Evolutionary conservation across 2,113 vertebrate species (phyloP).

Genomic region (Corvus hawaiiensis): DNA sequence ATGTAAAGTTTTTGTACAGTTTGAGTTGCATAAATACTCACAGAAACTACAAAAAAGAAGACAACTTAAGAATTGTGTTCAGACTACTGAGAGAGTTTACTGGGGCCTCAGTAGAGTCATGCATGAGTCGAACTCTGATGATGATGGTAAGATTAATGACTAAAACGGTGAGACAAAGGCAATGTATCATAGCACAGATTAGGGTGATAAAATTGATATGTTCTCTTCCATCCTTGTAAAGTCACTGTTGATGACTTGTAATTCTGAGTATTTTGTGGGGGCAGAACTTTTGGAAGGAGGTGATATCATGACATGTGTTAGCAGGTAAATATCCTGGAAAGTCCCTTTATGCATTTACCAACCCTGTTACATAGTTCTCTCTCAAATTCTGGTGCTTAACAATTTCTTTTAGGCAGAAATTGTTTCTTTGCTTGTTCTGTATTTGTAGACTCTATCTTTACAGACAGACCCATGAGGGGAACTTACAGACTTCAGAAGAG

Average conservation of each 20-base stretch:
- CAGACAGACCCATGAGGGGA: not conserved
- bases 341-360: not conserved
- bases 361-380: not conserved
- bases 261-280: not conserved
- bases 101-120: accelerated
- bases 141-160: not conserved
- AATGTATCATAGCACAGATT: not conserved
- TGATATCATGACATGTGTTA: not conserved
- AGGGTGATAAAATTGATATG: not conserved
- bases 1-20: not conserved
- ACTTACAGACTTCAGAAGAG: not conserved
- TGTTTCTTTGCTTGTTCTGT: not conserved
- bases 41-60: not conserved
- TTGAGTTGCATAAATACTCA: not conserved
- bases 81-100: not conserved
- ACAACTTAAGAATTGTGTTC: not conserved
- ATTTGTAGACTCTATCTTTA: not conserved
- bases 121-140: not conserved
- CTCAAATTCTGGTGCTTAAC: not conserved
- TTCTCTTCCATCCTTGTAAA: not conserved
- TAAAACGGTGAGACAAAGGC: not conserved
- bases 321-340: not conserved
- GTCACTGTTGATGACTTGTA: not conserved
- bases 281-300: not conserved
- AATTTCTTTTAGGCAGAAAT: not conserved